Evolutionary conservation across 2,888 invertebrate species (phyloP).

Genomic region (Spodoptera exigua): DNA sequence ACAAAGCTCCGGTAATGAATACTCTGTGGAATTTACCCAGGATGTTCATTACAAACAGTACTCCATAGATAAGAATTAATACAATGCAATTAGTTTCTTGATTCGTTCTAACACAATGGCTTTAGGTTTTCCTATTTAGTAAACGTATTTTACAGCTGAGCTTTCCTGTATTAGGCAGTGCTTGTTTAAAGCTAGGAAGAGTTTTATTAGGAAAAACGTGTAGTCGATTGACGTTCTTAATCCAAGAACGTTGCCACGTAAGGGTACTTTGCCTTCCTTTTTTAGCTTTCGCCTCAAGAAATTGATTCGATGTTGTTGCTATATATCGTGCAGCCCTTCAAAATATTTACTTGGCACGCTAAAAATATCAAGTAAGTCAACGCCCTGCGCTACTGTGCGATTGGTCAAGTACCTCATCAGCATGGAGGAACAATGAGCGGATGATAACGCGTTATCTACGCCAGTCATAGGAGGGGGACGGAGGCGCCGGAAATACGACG

Average conservation of each 20-base stretch:
- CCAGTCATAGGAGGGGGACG: slow-evolving; percentile 64
- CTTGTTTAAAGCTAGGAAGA: slow-evolving; percentile 6
- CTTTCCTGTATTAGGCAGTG: slow-evolving; percentile 21
- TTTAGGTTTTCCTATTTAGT: slow-evolving; percentile 61
- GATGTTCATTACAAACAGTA: slow-evolving; percentile 45
- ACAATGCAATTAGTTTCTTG: slow-evolving; percentile 56
- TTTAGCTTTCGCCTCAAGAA: slow-evolving; percentile 20
- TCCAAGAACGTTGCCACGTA: background rate
- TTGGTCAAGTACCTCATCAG: slow-evolving; percentile 78
- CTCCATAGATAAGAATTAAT: slow-evolving; percentile 50
- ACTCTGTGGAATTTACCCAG: slow-evolving; percentile 61
- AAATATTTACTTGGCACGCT: slow-evolving; percentile 63
- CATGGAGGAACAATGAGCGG: slow-evolving; percentile 86
- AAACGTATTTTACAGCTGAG: slow-evolving; percentile 42
- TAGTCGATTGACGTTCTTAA: slow-evolving; percentile 1
- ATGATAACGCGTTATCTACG: slow-evolving; percentile 87
- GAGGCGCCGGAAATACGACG: slow-evolving; percentile 79
- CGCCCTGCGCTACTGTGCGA: slow-evolving; percentile 72
- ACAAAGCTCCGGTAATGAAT: slow-evolving; percentile 36
- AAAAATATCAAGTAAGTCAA: slow-evolving; percentile 78
- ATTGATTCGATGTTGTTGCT: slow-evolving; percentile 23
- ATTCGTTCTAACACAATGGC: slow-evolving; percentile 58
- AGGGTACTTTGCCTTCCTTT: slow-evolving; percentile 6
- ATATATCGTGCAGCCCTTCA: slow-evolving; percentile 41
- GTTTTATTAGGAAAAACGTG: slow-evolving; percentile 3